Conservation (phyloP, 2,888 invertebrate genomes). For the Caenorhabditis uteleia region DNA sequence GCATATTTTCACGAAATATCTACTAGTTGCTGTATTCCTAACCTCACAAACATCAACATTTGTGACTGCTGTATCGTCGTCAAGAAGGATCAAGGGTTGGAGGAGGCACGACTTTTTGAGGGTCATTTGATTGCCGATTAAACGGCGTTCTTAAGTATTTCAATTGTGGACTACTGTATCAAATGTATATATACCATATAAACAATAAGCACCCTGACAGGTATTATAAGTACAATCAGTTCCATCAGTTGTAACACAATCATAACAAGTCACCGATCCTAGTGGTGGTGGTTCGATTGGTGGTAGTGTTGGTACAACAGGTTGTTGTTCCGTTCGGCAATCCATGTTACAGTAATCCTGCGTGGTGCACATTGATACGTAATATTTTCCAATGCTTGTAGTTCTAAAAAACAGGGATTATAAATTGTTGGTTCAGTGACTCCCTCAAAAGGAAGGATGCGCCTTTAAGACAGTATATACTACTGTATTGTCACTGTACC, state of each 20-base stretch:
- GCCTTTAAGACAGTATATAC: not conserved
- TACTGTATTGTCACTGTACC: no score
- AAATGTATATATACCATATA: slow-evolving; percentile 18
- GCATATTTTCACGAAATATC: slow-evolving; percentile 47
- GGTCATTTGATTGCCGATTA: slow-evolving; percentile 32
- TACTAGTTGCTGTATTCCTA: slow-evolving; percentile 33
- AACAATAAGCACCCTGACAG: slow-evolving; percentile 42
- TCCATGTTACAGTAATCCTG: slow-evolving; percentile 40
- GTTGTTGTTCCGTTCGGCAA: slow-evolving; percentile 23
- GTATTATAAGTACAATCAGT: slow-evolving; percentile 38
- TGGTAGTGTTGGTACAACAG: slow-evolving; percentile 7
- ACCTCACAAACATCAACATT: slow-evolving; percentile 44
- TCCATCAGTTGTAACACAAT: slow-evolving; percentile 38
- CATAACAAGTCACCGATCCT: slow-evolving; percentile 38
- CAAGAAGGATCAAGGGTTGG: slow-evolving; percentile 26
- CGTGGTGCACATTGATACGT: slow-evolving; percentile 35
- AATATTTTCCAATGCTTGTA: slow-evolving; percentile 24
- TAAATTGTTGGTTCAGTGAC: not conserved
- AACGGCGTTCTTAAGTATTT: slow-evolving; percentile 23
- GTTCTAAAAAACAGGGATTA: no score
- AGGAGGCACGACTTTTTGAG: slow-evolving; percentile 34
- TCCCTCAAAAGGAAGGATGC: not conserved
- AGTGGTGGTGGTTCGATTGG: slow-evolving; percentile 14
- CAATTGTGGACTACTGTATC: not conserved
- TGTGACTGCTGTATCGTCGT: slow-evolving; percentile 36